A percentile compares a stretch with the other conserved stretches of the same genome.
These are phyloP conservation scores for Lacerta agilis DNA, from an alignment of 2,797 vertebrate genomes.

Conservation along the genomic window DNA sequence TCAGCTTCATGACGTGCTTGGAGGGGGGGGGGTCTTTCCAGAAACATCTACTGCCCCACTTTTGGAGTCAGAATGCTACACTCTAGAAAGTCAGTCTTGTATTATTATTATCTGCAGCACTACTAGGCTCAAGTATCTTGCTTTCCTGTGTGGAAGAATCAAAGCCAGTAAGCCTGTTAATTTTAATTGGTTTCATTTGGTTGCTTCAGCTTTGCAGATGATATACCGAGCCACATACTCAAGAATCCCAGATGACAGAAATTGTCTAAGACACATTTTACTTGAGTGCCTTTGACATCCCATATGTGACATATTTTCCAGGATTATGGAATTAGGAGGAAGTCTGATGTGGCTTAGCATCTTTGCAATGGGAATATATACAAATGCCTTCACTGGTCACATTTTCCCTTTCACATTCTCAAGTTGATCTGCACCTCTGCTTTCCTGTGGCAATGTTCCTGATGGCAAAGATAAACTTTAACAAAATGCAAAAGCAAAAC, in stretches of 20 bases:
- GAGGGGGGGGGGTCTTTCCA: not conserved
- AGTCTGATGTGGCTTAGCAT: not conserved
- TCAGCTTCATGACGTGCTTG: too few relatives aligned
- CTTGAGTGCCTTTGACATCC: not conserved
- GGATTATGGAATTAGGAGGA: not conserved
- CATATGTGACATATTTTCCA: not conserved
- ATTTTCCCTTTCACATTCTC: not conserved
- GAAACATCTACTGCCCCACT: not conserved
- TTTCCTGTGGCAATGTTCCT: not conserved
- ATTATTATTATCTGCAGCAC: too few relatives aligned
- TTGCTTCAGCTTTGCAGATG: not conserved
- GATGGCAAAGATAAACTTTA: not conserved
- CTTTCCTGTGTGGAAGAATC: not conserved
- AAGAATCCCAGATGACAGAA: slow-evolving; percentile 24
- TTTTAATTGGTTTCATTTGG: slow-evolving; percentile 23
- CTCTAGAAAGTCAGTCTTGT: not conserved
- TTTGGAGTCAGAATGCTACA: not conserved
- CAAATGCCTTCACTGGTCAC: not conserved
- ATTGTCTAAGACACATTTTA: not conserved
- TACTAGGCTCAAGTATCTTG: too few relatives aligned
- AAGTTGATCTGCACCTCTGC: slow-evolving; percentile 11
- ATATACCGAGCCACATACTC: not conserved
- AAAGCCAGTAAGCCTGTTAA: not conserved
- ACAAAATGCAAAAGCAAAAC: not conserved
- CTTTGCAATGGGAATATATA: slow-evolving; percentile 35